Base-by-base conservation (phyloP, 2,888 invertebrate genomes). In the Stomorhina lunata region DNA sequence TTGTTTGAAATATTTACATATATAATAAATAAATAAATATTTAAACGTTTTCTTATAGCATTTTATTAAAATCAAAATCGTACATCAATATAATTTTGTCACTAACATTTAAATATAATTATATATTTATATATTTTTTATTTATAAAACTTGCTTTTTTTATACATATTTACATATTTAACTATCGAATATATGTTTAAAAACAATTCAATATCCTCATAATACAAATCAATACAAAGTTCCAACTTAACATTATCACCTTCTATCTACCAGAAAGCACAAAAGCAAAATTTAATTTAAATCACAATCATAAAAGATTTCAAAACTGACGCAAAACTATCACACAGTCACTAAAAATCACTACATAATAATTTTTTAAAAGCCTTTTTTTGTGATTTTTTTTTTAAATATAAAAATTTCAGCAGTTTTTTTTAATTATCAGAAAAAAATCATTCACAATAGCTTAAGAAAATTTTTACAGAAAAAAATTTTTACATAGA, bases 51-150 rank as follows among this genome's bases (percentile, higher is more conserved):
- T 17, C 10, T 12, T 40, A 40, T 37, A 20, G n/a, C 7, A 37
- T 50, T 10, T n/a, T 34, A 12, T 55, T 53, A 25, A 29, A 4
- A 43, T 37, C n/a, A n/a, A n/a, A n/a, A n/a, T 27, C 32, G 10
- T 15, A 27, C 17, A 29, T 34, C 6, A 4, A 57, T 20, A 32
- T 22, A 55, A 17, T 43, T 43, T 43, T 43, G 75, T 66, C 45
- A 75, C 75, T 75, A 75, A 75, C 65, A 75, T 55, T 22, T 10
- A 37, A 22, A 17, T 2, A 65, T 43, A 43, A 15, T 7, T 9
- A 32, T 9, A 17, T 6, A 32, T 7, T 37, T 48, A 6, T 12
- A 17, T 29, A n/a, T 27, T 15, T 53, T 40, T 17, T 40, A 40
- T 68, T 50, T 50, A 12, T 68, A 17, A 12, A 68, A 68, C 17